A percentile compares a stretch with the other conserved stretches of the same genome.
Evolutionary conservation across 2,797 vertebrate genomes (phyloP).

Genomic region (Pseudopleuronectes americanus): DNA sequence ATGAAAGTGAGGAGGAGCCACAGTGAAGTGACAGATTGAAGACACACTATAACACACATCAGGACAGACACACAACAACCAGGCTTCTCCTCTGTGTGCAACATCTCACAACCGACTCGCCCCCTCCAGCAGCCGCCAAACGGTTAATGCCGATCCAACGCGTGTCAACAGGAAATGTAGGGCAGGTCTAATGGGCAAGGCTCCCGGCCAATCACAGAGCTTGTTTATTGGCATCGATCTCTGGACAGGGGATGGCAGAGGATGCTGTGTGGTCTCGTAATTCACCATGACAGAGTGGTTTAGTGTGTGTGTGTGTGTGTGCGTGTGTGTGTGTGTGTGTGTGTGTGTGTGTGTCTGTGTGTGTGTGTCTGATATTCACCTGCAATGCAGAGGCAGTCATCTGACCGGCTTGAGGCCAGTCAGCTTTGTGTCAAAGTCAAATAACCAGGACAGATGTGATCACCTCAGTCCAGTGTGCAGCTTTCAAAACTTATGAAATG

Average conservation of each 20-base stretch:
- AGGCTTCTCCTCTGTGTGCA: conserved; percentile 10
- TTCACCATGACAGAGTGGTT: conserved; percentile 23
- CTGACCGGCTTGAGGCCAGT: conserved; percentile 57
- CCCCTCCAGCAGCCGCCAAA: conserved; percentile 11
- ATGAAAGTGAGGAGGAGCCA: not conserved
- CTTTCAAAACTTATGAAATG: not conserved
- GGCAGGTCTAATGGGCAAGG: conserved; percentile 62
- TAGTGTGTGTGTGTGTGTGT: conserved; percentile 6
- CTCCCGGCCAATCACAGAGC: conserved; percentile 60
- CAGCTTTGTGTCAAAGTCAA: conserved; percentile 57
- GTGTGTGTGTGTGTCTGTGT: not conserved
- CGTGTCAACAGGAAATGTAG: conserved; percentile 63
- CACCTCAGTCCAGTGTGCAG: not conserved
- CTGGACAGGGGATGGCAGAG: conserved; percentile 41
- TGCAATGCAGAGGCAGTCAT: conserved; percentile 64
- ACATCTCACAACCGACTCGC: not conserved
- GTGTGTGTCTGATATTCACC: conserved; percentile 36
- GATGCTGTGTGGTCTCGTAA: conserved; percentile 32
- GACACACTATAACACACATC: conserved; percentile 1
- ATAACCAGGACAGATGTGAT: conserved; percentile 49
- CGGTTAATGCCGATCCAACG: conserved; percentile 50
- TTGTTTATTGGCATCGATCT: conserved; percentile 55
- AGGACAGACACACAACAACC: not conserved
- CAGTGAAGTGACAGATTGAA: not conserved
- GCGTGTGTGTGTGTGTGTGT: conserved; percentile 1